phyloP scores from a whole-genome alignment of 2,888 invertebrate species.

The Andrena hattorfiana region DNA sequence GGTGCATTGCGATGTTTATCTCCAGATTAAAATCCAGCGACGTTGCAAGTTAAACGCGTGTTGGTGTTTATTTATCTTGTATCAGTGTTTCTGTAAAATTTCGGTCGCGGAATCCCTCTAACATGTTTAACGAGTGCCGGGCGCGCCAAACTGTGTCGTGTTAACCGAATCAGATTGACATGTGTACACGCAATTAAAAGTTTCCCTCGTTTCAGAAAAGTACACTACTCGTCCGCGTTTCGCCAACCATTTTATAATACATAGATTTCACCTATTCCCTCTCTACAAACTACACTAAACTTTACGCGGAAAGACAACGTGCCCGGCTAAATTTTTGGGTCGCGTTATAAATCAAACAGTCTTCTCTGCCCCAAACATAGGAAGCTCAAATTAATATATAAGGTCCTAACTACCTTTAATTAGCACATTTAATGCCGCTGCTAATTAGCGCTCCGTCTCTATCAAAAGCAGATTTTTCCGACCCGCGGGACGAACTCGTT shows the following conservation, averaged over 20 bases:
- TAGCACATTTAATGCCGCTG: conserved; percentile 2
- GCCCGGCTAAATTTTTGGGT: background rate
- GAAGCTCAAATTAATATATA: conserved; percentile 10
- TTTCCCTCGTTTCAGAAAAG: conserved; percentile 4
- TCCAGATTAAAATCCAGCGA: background rate
- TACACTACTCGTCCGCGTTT: background rate
- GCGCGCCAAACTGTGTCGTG: conserved; percentile 13
- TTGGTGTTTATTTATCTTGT: conserved; percentile 10
- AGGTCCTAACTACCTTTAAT: background rate
- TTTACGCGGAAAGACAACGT: background rate
- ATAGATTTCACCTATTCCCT: background rate
- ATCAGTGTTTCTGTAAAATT: conserved; percentile 15
- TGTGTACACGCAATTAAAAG: conserved; percentile 42
- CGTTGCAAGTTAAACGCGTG: background rate
- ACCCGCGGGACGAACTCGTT: background rate
- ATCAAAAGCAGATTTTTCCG: background rate
- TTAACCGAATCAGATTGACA: conserved; percentile 34
- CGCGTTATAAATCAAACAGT: background rate
- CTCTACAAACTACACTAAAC: background rate
- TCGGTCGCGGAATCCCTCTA: background rate
- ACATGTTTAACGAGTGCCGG: conserved; percentile 5
- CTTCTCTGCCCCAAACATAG: too few species aligned
- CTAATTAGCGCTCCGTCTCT: conserved; percentile 6
- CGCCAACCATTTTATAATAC: conserved; percentile 28
- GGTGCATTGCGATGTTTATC: background rate